Conservation (phyloP, 2,113 vertebrate species). For the Prochilodus magdalenae region DNA sequence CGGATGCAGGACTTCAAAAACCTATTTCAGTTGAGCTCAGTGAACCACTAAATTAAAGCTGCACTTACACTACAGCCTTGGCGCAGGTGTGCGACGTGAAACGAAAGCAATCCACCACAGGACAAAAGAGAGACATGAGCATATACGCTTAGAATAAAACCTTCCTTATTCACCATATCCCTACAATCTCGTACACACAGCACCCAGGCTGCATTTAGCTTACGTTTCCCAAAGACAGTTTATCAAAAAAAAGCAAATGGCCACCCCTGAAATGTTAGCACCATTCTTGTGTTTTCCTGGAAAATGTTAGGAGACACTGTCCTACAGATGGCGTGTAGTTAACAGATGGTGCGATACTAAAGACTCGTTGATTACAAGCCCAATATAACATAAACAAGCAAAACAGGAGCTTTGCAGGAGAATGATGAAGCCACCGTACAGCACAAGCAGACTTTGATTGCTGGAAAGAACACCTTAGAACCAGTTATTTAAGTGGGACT, state of each 20-base stretch:
- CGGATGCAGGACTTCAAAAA: slow-evolving; percentile 45
- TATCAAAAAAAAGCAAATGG: slow-evolving; percentile 3
- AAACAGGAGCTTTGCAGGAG: slow-evolving; percentile 11
- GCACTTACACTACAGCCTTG: slow-evolving; percentile 45
- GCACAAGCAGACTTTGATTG: slow-evolving; percentile 65
- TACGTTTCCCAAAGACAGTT: slow-evolving; percentile 13
- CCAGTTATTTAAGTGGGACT: slow-evolving; percentile 57
- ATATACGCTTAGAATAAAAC: slow-evolving; percentile 39
- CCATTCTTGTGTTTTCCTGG: slow-evolving; percentile 8
- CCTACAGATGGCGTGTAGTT: not conserved
- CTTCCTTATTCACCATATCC: slow-evolving; percentile 3
- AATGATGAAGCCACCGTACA: slow-evolving; percentile 25
- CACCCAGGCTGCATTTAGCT: not conserved
- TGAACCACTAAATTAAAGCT: slow-evolving; percentile 63
- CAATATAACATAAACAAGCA: slow-evolving; percentile 19
- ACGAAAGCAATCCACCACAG: slow-evolving; percentile 35
- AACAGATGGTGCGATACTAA: slow-evolving; percentile 1
- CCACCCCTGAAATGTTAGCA: not conserved
- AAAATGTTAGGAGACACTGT: slow-evolving; percentile 22
- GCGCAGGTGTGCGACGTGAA: slow-evolving; percentile 40
- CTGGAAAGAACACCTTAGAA: slow-evolving; percentile 54
- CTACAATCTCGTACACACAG: not conserved
- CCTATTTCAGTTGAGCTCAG: slow-evolving; percentile 48
- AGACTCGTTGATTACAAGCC: slow-evolving; percentile 26
- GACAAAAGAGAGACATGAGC: slow-evolving; percentile 35